phyloP scores from a whole-genome alignment of 2,113 vertebrate genomes.

The Indicator maculatus region DNA sequence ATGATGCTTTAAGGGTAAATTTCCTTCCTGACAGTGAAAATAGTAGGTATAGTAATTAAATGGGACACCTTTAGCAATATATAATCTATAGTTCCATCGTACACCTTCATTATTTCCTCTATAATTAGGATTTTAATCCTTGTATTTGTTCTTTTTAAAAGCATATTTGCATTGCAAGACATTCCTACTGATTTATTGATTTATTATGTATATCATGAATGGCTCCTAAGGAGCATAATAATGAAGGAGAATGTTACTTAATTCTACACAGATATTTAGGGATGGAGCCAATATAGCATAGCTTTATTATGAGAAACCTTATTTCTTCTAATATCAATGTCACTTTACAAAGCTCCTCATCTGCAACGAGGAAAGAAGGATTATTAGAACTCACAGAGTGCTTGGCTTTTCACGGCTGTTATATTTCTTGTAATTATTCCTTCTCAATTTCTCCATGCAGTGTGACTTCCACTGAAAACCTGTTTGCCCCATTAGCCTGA shows the following conservation, averaged over 20 bases:
- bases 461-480: not conserved
- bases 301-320: constrained; percentile 10
- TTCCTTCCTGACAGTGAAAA: not conserved
- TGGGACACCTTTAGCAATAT: not conserved
- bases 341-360: constrained; percentile 10
- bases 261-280: constrained; percentile 32
- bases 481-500: not conserved
- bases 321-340: constrained; percentile 32
- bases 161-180: not conserved
- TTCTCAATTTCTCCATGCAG: not conserved
- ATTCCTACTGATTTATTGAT: constrained; percentile 56
- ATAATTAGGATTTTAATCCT: constrained; percentile 59
- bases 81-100: constrained; percentile 21
- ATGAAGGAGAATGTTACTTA: constrained; percentile 46
- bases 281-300: not conserved
- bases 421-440: constrained; percentile 4
- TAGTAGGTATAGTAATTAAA: not conserved
- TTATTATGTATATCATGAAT: constrained; percentile 37
- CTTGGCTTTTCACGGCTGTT: constrained; percentile 32
- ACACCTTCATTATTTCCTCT: constrained; percentile 37
- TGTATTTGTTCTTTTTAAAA: constrained; percentile 48
- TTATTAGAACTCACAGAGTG: not conserved
- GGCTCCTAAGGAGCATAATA: constrained; percentile 27
- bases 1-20: not conserved
- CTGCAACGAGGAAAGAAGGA: not conserved